These are phyloP conservation scores for Eolophus roseicapilla DNA, from an alignment of 2,113 vertebrate species.

Conservation along the genomic window DNA sequence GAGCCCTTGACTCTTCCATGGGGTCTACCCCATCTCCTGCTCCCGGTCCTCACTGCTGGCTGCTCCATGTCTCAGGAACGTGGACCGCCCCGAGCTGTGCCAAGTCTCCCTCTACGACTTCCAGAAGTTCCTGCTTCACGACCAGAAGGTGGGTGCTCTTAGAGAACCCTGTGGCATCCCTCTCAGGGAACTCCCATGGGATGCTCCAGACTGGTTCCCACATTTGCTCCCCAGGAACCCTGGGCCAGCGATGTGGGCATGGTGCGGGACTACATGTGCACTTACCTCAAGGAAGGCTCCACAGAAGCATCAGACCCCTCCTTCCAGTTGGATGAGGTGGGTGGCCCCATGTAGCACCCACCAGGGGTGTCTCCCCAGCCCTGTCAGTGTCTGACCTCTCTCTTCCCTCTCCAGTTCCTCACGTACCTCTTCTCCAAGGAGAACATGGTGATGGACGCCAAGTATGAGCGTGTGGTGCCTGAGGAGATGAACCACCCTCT, in stretches of 20 bases:
- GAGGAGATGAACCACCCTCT: conserved; percentile 86
- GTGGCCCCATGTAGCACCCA: not conserved
- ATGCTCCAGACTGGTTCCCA: not conserved
- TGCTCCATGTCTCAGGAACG: conserved; percentile 67
- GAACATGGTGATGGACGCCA: conserved; percentile 79
- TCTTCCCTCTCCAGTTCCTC: conserved; percentile 74
- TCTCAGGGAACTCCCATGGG: not conserved
- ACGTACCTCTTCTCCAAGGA: conserved; percentile 87
- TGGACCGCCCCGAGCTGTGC: conserved; percentile 83
- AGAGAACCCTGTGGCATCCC: not conserved
- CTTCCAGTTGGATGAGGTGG: conserved; percentile 85
- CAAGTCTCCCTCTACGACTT: conserved; percentile 86
- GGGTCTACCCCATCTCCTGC: not conserved
- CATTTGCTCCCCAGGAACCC: conserved; percentile 70
- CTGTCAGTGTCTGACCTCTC: not conserved
- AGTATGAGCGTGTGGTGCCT: conserved; percentile 62
- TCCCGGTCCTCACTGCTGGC: not conserved
- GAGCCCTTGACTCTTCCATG: not conserved
- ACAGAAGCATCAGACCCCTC: conserved; percentile 72
- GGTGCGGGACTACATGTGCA: conserved; percentile 80
- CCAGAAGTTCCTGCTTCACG: conserved; percentile 86
- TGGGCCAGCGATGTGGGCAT: conserved; percentile 81
- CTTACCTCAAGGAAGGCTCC: conserved; percentile 75
- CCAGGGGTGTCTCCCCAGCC: not conserved
- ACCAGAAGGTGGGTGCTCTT: conserved; percentile 80